Conservation (phyloP, 2,888 invertebrate species). For the Perizoma flavofasciatum region DNA sequence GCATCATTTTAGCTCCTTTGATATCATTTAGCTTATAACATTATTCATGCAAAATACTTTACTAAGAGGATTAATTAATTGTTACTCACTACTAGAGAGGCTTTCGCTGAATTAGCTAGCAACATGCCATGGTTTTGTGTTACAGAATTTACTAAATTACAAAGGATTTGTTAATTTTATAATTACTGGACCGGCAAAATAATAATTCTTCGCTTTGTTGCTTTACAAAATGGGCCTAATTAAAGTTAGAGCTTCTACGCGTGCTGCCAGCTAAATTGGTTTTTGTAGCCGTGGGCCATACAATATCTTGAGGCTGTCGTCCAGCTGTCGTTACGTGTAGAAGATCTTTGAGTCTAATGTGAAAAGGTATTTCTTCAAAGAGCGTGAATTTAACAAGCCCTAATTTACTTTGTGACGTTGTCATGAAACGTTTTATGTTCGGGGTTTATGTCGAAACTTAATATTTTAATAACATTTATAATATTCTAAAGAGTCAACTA, state of each 20-base stretch:
- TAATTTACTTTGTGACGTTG: too few relatives aligned
- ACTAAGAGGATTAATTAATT: slow-evolving; percentile 29
- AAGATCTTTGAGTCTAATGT: neutral
- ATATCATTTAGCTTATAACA: slow-evolving; percentile 11
- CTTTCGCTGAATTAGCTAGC: slow-evolving; percentile 30
- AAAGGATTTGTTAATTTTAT: slow-evolving; percentile 35
- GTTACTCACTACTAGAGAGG: slow-evolving; percentile 24
- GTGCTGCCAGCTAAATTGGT: neutral
- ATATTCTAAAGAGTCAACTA: too few relatives aligned
- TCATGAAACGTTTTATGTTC: too few relatives aligned
- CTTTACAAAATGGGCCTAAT: slow-evolving; percentile 30
- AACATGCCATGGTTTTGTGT: slow-evolving; percentile 35
- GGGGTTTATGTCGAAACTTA: too few relatives aligned
- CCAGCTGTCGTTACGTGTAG: neutral
- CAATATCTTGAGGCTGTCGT: neutral
- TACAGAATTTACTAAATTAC: slow-evolving; percentile 32
- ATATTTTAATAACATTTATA: too few relatives aligned
- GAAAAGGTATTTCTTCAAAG: too few relatives aligned
- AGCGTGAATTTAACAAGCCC: too few relatives aligned
- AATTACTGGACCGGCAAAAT: slow-evolving; percentile 33
- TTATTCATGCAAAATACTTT: slow-evolving; percentile 28
- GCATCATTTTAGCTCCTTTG: slow-evolving; percentile 22
- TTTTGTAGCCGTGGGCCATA: too few relatives aligned
- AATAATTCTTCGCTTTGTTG: slow-evolving; percentile 34
- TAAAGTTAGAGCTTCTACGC: slow-evolving; percentile 12